phyloP scores from a whole-genome alignment of 2,797 vertebrate genomes.

The Pipistrellus pipistrellus region DNA sequence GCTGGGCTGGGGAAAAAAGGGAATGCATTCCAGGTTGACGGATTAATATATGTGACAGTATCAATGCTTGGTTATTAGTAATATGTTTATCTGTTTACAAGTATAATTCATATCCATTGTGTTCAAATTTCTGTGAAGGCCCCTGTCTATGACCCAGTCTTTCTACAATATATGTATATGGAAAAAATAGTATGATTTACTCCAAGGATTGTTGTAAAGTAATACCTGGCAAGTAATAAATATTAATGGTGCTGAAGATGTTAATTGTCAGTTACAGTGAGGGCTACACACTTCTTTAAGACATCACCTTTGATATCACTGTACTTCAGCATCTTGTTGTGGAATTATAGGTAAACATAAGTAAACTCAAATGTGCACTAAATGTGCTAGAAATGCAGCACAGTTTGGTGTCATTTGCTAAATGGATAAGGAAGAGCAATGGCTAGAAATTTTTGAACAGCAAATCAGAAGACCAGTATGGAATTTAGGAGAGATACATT shows the following conservation, averaged over 20 bases:
- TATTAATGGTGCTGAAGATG: neutral
- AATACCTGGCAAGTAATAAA: neutral
- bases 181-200: neutral
- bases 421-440: neutral
- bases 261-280: neutral
- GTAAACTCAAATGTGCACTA: neutral
- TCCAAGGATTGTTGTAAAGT: neutral
- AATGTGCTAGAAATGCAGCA: neutral
- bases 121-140: slow-evolving; percentile 35
- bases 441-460: neutral
- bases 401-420: neutral
- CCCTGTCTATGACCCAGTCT: neutral
- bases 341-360: neutral
- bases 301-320: neutral
- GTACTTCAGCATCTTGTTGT: neutral
- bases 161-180: neutral
- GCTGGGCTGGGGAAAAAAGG: neutral
- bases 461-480: neutral
- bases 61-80: neutral
- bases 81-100: neutral
- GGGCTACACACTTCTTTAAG: neutral
- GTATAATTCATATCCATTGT: neutral
- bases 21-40: neutral
- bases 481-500: neutral
- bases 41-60: neutral